Evolutionary conservation across 2,797 vertebrate species (phyloP).

Genomic region (Cossypha caffra): DNA sequence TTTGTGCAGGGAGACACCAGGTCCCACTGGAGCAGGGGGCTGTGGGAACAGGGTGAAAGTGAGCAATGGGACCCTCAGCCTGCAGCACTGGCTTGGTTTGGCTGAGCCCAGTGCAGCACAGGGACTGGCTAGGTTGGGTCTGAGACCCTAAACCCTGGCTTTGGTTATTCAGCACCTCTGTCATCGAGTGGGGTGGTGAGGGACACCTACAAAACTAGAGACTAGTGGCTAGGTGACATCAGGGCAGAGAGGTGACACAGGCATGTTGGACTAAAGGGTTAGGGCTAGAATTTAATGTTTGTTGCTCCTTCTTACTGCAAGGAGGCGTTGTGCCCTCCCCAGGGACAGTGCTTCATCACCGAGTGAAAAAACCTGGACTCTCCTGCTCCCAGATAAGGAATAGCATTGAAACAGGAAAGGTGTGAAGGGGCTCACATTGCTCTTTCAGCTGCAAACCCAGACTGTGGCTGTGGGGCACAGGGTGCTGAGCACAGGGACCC

Average conservation of each 20-base stretch:
- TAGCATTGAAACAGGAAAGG: neutral
- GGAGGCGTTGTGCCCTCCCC: neutral
- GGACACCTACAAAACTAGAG: neutral
- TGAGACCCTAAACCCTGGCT: fast-evolving
- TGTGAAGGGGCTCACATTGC: neutral
- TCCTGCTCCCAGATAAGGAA: neutral
- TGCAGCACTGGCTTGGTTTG: neutral
- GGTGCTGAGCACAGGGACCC: neutral
- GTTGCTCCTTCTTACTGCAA: neutral
- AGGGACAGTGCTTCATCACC: fast-evolving
- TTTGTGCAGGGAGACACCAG: neutral
- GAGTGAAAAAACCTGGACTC: neutral
- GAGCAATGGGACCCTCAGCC: neutral
- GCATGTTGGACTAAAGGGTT: neutral
- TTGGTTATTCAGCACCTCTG: neutral
- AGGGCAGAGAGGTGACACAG: neutral
- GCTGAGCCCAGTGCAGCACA: fast-evolving
- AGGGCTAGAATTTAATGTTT: neutral
- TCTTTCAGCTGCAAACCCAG: neutral
- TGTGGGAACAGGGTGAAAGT: neutral
- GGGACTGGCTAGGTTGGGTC: neutral
- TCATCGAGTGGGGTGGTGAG: fast-evolving
- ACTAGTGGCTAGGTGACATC: neutral
- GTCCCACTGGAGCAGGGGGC: fast-evolving
- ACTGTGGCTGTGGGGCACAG: fast-evolving